Base-by-base conservation (phyloP, 2,113 vertebrate genomes). In the Macheiramphus alcinus region DNA sequence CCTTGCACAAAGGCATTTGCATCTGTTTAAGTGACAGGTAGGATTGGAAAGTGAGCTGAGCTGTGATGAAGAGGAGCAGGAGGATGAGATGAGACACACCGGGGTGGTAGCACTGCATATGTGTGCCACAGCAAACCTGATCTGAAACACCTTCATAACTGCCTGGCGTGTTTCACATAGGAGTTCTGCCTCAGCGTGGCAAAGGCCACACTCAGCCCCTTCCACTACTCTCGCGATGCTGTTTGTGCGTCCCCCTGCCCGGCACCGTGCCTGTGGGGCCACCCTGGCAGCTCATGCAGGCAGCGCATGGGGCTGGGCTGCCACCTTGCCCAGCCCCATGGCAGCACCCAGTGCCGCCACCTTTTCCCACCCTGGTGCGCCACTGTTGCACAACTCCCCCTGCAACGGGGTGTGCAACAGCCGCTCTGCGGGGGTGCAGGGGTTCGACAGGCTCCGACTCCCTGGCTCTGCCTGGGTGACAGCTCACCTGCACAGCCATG, bases 351-450 rank as follows among this genome's bases (percentile, higher is more conserved):
- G 32, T 21, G 34, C 40, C 47, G 48, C 40, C 10, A 6, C 71
- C 43, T n/a, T 67, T 66, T 50, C 43, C 84, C n/a, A 56, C 29
- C 13, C 18, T 2, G 1, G 11, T 47, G n/a, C n/a, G 50, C 40
- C 42, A n/a, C 11, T 47, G 27, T 7, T 22, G 45, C 38, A 52
- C 32, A 19, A 31, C 19, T 32, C 3, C 36, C 36, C 5, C 25
- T 67, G 61, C 52, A n/a, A 31, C 0, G 3, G 52, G 25, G 61
- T 58, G 36, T 13, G 36, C 53, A 36, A 25, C 43, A 50, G 62
- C 53, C 11, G 0, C 36, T 61, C 45, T 5, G 0, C 3, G 1
- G 68, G 29, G 25, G 25, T 43, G 16, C n/a, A 40, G 62, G 73
- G 7, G 32, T 7, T 68, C 4, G 1, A 22, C 38, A 38, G 55